Percentiles rank a stretch among this genome's conserved stretches.
Conservation (phyloP, 1,140 invertebrate genomes). For the Asbolus verrucosus region DNA sequence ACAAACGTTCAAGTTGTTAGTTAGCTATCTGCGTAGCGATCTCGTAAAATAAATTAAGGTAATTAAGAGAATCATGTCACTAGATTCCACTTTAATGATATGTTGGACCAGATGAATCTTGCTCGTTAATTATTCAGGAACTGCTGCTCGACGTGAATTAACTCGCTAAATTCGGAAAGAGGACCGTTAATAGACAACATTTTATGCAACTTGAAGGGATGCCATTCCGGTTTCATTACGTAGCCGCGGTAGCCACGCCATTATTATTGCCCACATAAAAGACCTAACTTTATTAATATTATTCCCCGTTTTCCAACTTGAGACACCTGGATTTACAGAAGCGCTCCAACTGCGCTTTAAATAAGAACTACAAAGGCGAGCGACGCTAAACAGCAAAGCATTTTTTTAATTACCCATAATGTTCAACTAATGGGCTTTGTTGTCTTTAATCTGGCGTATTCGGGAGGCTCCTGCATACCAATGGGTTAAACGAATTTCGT, state of each 20-base stretch:
- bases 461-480: not conserved
- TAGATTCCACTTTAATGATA: conserved; percentile 64
- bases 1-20: conserved; percentile 54
- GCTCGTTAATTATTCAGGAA: conserved; percentile 55
- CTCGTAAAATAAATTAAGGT: conserved; percentile 64
- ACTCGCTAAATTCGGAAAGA: conserved; percentile 41
- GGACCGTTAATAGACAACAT: conserved; percentile 12
- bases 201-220: conserved; percentile 6
- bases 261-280: not conserved
- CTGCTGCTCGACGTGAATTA: conserved; percentile 7
- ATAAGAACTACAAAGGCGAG: not conserved
- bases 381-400: conserved; percentile 7
- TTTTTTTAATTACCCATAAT: conserved; percentile 33
- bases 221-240: conserved; percentile 12
- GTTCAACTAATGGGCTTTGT: conserved; percentile 19
- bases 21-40: conserved; percentile 56
- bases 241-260: not conserved
- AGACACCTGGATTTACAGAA: conserved; percentile 35
- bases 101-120: conserved; percentile 61
- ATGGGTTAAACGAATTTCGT: conserved; percentile 4
- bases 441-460: not conserved
- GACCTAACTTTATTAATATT: conserved; percentile 26
- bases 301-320: not conserved
- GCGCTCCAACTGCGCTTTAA: conserved; percentile 20
- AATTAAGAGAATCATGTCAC: conserved; percentile 65